Evolutionary conservation across 2,888 invertebrate species (phyloP), one percentile per base, ranked within the genome.

Genomic region (Aproaerema taeniolella): DNA sequence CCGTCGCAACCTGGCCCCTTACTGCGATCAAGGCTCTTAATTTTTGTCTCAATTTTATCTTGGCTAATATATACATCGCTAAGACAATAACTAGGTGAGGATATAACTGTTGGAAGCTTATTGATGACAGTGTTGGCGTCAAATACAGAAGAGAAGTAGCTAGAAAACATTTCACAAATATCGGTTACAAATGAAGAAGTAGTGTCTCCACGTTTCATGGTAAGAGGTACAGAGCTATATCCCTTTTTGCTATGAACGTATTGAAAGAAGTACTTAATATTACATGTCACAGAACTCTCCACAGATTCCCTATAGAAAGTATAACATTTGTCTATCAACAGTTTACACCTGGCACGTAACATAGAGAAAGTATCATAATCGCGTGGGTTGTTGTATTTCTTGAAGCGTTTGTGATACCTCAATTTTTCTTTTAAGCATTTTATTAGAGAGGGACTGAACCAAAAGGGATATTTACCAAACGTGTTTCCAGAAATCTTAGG

Each of bases 81-180:
- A 9, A 34, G 12, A 25, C n/a, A 16, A 15, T 16, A 17, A 32
- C 10, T 17, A 5, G 5, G 24, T 13, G 34, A 8, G 13, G 14
- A 9, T 14, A 34, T 2, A 13, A 7, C 12, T 13, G 1, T 34
- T 2, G 20, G 31, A n/a, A 16, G 32, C n/a, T 10, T 32, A 10
- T 17, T 32, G 10, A 32, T n/a, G 16, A 17, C 6, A 8, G 13
- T 32, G 12, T 16, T 32, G 10, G 9, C 15, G 5, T 24, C 34
- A 25, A 25, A 34, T n/a, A 34, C 34, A 11, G 34, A 34, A 7
- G 25, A 24, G 13, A 34, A 34, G n/a, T 24, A 34, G 5, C 9
- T 24, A 15, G 34, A 34, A n/a, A 34, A 34, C 25, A 34, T 13
- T 10, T 34, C 34, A 13, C 34, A 34, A 3, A 34, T 9, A 8